A percentile compares a stretch with the other conserved stretches of the same genome.
phyloP scores from a whole-genome alignment of 2,113 vertebrate genomes.

The Crotophaga sulcirostris region DNA sequence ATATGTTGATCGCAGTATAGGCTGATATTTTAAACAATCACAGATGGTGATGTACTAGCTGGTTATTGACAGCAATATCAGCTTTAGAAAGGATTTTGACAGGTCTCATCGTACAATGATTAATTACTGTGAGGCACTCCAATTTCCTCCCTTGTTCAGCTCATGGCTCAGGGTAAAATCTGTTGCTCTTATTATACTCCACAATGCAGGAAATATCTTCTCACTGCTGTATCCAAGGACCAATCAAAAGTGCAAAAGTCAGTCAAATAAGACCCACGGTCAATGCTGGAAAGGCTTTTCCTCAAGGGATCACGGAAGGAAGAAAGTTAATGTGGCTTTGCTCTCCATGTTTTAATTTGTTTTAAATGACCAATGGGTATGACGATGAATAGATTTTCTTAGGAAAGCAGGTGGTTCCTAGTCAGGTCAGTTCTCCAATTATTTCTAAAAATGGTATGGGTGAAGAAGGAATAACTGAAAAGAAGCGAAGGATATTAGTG shows the following conservation, averaged over 20 bases:
- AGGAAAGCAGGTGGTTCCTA: neutral
- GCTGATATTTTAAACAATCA: conserved; percentile 88
- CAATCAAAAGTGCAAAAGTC: conserved; percentile 63
- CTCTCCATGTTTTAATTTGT: neutral
- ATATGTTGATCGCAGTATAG: conserved; percentile 72
- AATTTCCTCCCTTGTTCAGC: conserved; percentile 87
- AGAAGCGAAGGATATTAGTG: neutral
- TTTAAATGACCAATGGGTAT: neutral
- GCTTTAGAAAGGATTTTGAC: conserved; percentile 88
- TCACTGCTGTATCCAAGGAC: conserved; percentile 65
- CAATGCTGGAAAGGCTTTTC: neutral
- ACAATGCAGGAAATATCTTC: conserved; percentile 79
- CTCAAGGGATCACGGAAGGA: neutral
- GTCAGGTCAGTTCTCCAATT: neutral
- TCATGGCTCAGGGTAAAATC: conserved; percentile 78
- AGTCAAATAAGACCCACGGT: conserved; percentile 57
- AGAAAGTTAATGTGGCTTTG: neutral
- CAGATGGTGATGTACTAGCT: conserved; percentile 84
- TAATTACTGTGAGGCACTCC: conserved; percentile 90
- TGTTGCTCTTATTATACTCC: conserved; percentile 80
- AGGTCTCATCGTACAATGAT: conserved; percentile 90
- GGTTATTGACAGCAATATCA: conserved; percentile 90
- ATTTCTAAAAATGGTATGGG: neutral
- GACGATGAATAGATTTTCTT: neutral
- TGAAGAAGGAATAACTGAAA: neutral